Evolutionary conservation across 2,797 vertebrate species (phyloP).

Genomic region (Nasua narica): DNA sequence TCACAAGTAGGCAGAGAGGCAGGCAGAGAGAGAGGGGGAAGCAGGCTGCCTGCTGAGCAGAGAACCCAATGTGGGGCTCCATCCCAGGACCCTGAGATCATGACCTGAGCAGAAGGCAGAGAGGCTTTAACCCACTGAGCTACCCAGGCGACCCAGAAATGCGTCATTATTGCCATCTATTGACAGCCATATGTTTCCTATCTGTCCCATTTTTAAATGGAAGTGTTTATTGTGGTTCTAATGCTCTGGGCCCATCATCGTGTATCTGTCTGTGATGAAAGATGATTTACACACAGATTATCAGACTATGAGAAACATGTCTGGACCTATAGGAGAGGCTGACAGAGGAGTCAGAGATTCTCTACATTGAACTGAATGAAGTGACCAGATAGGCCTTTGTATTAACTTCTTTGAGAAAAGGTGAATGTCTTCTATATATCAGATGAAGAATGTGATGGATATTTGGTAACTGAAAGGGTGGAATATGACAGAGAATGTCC

Average conservation of each 20-base stretch:
- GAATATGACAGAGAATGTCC: background rate
- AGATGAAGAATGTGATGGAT: background rate
- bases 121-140: no score
- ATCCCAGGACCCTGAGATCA: no score
- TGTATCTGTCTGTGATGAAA: background rate
- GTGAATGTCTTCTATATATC: background rate
- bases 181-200: background rate
- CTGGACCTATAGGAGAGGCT: background rate
- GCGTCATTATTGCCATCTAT: background rate
- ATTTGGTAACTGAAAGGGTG: background rate
- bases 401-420: background rate
- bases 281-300: background rate
- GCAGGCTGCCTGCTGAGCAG: no score
- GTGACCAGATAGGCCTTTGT: background rate
- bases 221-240: background rate
- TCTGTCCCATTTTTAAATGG: background rate
- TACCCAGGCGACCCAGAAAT: no score
- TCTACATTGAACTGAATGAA: background rate
- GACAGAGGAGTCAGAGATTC: background rate
- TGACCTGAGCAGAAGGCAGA: no score
- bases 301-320: background rate
- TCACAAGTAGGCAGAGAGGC: no score
- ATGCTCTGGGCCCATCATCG: fast-evolving
- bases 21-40: no score
- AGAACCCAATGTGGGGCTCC: no score